Percentiles rank a stretch among this genome's conserved stretches.
Evolutionary conservation across 2,797 vertebrate genomes (phyloP).

Genomic region (Pseudotriccus pelzelni): DNA sequence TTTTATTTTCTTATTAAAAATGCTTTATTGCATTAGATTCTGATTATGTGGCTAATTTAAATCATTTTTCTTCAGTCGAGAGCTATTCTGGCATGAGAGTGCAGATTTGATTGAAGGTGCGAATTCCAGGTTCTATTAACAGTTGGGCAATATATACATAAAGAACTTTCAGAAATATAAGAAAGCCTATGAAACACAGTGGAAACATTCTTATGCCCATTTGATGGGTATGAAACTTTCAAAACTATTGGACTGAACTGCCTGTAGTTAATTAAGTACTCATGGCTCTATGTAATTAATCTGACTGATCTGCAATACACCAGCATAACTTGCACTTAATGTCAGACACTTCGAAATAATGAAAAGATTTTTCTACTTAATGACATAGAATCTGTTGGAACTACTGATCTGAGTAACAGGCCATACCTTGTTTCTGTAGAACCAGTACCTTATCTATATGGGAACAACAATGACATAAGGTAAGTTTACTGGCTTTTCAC

Average conservation of each 20-base stretch:
- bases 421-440: not conserved
- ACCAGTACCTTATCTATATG: not conserved
- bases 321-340: not conserved
- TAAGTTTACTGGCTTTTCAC: not conserved
- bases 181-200: not conserved
- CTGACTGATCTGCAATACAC: not conserved
- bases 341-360: not conserved
- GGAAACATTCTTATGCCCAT: not conserved
- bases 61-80: slow-evolving; percentile 24
- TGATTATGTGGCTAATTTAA: slow-evolving; percentile 36
- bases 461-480: not conserved
- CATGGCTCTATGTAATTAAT: not conserved
- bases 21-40: slow-evolving; percentile 15
- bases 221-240: not conserved
- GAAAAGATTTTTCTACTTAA: not conserved
- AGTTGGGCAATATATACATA: not conserved
- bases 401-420: not conserved
- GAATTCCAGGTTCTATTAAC: not conserved
- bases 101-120: not conserved
- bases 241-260: not conserved
- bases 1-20: slow-evolving; percentile 3
- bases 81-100: not conserved
- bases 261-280: not conserved
- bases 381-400: not conserved
- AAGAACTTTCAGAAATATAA: not conserved